Conservation (phyloP, 2,888 invertebrate species). For the Dendrolimus houi region DNA sequence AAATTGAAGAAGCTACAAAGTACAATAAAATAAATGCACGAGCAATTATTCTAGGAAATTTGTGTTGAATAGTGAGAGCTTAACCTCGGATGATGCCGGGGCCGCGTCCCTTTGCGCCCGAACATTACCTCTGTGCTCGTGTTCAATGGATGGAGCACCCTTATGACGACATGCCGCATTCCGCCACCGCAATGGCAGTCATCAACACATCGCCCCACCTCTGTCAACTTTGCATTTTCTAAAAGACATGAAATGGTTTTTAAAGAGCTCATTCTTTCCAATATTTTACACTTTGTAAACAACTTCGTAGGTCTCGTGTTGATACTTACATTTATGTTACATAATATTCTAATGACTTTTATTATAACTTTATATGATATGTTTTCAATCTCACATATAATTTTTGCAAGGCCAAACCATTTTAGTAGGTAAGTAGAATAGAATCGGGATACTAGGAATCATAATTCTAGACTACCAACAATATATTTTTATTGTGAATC, state of each 20-base stretch:
- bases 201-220: conserved; percentile 31
- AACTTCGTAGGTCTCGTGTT: background rate
- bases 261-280: conserved; percentile 19
- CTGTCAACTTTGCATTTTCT: conserved; percentile 30
- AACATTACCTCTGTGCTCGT: conserved; percentile 31
- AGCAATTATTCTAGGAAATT: conserved; percentile 45
- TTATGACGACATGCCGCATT: conserved; percentile 22
- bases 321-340: too few species aligned
- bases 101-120: conserved; percentile 20
- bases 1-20: conserved; percentile 4
- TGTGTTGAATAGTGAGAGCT: conserved; percentile 33
- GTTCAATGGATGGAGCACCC: conserved; percentile 37
- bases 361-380: too few species aligned
- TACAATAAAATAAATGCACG: conserved; percentile 17
- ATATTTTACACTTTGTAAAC: conserved; percentile 26
- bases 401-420: too few species aligned
- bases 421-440: too few species aligned
- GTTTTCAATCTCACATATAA: too few species aligned
- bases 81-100: conserved; percentile 26
- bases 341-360: too few species aligned
- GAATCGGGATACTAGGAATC: too few species aligned
- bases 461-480: too few species aligned
- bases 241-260: conserved; percentile 36
- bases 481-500: too few species aligned
- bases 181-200: conserved; percentile 33